Evolutionary conservation across 2,888 invertebrate species (phyloP), one percentile per base, ranked within the genome.

Genomic region (Trachelus troglodyta): DNA sequence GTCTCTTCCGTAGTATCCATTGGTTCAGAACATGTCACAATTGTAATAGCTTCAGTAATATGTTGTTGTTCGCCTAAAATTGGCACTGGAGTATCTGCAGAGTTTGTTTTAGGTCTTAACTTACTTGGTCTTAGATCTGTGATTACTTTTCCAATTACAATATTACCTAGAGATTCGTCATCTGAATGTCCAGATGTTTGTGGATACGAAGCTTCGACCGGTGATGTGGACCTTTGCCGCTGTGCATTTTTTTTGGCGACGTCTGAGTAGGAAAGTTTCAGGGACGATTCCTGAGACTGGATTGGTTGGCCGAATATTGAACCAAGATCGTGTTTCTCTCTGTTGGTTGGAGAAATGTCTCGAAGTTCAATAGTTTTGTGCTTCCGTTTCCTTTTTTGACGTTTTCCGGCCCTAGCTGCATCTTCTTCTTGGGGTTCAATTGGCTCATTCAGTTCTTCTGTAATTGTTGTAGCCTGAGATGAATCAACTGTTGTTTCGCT

Each of bases 1-100:
- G 85, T 85, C 76, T 89, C 88, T 73, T 89, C 88, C 15, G 84
- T 85, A 4, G 87, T 87, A 78, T 87, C 87, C 85, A 89, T 87
- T 12, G 89, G 88, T 77, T 90, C 87, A 30, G 84, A 84, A 35
- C 83, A 73, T 69, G 84, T 84, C 69, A 85, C 85, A 75, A 87
- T 86, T 40, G 75, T 79, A 68, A 84, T 83, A 11, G 75, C 40
- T 40, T 81, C 80, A 40, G n/a, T 74, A 12, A 69, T 6, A 37
- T 56, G 74, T 74, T 74, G 69, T 40, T 40, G 79, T 30, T 77
- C 74, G 74, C 12, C n/a, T 15, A 11, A 15, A n/a, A 15, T 68
- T 30, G 73, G 35, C 71, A 74, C 73, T 37, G 33, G 77, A 15
- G 71, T 76, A 37, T 35, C 80, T 69, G 35, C 75, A 73, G 30